These are phyloP conservation scores for Rhegmatorhina hoffmannsi DNA, from an alignment of 2,113 vertebrate species.

Conservation along the genomic window DNA sequence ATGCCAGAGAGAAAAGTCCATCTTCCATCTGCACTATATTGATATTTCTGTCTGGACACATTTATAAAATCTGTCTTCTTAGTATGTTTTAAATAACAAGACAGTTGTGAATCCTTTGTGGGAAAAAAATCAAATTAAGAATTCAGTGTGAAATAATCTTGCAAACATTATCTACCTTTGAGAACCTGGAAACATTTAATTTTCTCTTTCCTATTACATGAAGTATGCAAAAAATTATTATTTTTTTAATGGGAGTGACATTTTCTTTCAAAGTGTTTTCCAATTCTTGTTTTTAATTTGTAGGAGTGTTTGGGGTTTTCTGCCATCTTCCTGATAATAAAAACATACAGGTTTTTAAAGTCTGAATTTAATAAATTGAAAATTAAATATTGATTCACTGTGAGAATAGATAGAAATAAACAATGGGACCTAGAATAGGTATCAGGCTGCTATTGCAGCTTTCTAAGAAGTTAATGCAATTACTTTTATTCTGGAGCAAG, in stretches of 20 bases:
- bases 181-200: background rate
- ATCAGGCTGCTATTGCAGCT: background rate
- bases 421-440: background rate
- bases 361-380: background rate
- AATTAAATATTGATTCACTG: constrained; percentile 32
- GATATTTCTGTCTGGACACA: background rate
- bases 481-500: background rate
- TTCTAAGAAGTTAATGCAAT: background rate
- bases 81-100: background rate
- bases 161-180: background rate
- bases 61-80: background rate
- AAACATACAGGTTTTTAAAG: background rate
- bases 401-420: background rate
- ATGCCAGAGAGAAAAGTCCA: background rate
- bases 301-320: background rate
- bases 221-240: background rate
- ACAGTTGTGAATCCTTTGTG: background rate
- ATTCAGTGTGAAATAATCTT: background rate
- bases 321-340: background rate
- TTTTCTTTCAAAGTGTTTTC: background rate
- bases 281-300: background rate
- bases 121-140: background rate
- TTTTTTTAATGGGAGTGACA: background rate
- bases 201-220: background rate
- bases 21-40: background rate